Base-by-base conservation (phyloP, 2,113 vertebrate genomes). In the Eulacestoma nigropectus region DNA sequence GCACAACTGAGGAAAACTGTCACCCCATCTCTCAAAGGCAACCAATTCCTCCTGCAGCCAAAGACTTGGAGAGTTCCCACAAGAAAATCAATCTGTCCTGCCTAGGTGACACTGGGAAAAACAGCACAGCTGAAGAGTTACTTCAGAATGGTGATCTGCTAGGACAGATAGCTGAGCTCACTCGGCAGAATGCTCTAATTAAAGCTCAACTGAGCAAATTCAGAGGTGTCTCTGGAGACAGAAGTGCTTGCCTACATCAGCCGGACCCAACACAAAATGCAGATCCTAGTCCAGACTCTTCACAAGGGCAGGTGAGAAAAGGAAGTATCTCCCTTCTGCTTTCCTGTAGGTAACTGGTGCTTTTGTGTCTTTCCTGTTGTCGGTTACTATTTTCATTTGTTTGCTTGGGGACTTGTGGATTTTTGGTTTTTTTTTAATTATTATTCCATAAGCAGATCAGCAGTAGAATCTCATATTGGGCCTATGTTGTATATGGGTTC, bases 141-240 rank as follows among this genome's bases (percentile, higher is more conserved):
- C 14, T 90, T 63, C 92, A 92, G 6, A 97, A 95, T 16, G 89
- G 98, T 25, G 97, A 98, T 64, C 78, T 99, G 73, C 84, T 98
- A 92, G 94, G 95, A 20, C 98, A 98, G 87, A 98, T 99, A 60
- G 96, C 98, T 11, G 97, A 99, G 91, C 93, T 99, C 56, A 98
- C 98, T 9, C 60, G 84, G 70, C 98, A 99, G 96, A 99, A 99
- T n/a, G 96, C 98, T 18, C 88, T 97, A 30, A 98, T 99, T 53
- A 98, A 96, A 96, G 95, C 98, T 65, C 98, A 98, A 73, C 97
- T 99, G 21, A 97, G 27, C 80, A 98, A 97, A 90, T 96, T 96
- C 46, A 68, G 72, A 67, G 57, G 25, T 20, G 59, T 65, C 22
- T 75, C 86, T 41, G 97, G 94, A 70, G 96, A 97, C 37, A 87